These are phyloP conservation scores for Parnassius orleans DNA, from an alignment of 2,888 invertebrate species.

Conservation along the genomic window DNA sequence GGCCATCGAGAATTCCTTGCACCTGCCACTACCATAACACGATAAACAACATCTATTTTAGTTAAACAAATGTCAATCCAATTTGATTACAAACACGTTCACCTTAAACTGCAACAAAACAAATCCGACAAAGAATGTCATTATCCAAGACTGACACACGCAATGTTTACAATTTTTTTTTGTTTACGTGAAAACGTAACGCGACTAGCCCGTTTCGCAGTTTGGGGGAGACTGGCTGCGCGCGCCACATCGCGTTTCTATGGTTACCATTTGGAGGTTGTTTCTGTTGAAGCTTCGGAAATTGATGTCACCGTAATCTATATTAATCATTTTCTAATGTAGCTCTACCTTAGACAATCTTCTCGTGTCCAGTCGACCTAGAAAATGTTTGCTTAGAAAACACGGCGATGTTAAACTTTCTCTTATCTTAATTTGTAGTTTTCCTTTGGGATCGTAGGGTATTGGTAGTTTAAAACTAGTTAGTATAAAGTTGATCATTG, in stretches of 20 bases:
- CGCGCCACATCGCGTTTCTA: slow-evolving; percentile 70
- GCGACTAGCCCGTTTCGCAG: slow-evolving; percentile 52
- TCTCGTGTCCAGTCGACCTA: background rate
- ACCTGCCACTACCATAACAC: slow-evolving; percentile 48
- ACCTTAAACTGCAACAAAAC: background rate
- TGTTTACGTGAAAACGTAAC: slow-evolving; percentile 40
- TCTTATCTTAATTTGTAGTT: background rate
- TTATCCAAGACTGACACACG: slow-evolving; percentile 28
- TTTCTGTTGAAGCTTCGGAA: slow-evolving; percentile 28
- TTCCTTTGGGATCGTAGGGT: background rate
- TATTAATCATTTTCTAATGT: slow-evolving; percentile 22
- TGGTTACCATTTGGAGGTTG: slow-evolving; percentile 51
- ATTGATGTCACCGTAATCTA: slow-evolving; percentile 24
- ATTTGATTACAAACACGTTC: slow-evolving; percentile 13
- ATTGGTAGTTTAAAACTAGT: background rate
- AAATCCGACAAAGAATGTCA: slow-evolving; percentile 1
- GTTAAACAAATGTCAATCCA: slow-evolving; percentile 28
- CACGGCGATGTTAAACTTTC: background rate
- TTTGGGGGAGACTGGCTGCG: slow-evolving; percentile 66
- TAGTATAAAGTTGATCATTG: background rate
- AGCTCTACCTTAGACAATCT: slow-evolving; percentile 7
- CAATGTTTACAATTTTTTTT: slow-evolving; percentile 32
- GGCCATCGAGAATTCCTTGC: slow-evolving; percentile 46
- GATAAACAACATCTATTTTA: slow-evolving; percentile 31
- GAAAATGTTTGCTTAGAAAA: background rate